Conservation (phyloP, 2,888 invertebrate genomes). For the Cephus rjabovi region DNA sequence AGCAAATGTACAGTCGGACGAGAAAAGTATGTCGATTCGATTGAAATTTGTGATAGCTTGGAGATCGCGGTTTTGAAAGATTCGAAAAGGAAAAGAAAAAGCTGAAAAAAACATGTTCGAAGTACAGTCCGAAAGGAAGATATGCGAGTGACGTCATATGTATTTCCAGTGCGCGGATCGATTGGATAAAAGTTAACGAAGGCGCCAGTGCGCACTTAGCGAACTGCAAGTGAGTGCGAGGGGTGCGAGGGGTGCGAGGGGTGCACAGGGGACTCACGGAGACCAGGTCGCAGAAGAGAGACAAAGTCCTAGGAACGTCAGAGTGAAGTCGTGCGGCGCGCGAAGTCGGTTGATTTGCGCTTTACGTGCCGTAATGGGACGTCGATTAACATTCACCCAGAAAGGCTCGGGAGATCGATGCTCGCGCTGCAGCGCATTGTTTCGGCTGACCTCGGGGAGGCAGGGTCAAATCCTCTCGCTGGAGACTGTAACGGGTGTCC, state of each 20-base stretch:
- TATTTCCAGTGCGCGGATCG: neutral
- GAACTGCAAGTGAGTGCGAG: no score
- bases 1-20: no score
- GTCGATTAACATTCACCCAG: conserved; percentile 28
- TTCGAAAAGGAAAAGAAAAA: neutral
- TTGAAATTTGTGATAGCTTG: neutral
- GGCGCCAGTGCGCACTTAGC: no score
- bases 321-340: neutral
- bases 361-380: conserved; percentile 15
- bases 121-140: neutral
- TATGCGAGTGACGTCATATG: neutral
- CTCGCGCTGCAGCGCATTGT: conserved; percentile 22
- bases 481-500: neutral
- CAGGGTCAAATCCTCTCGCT: conserved; percentile 18
- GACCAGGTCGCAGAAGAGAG: neutral
- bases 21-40: neutral
- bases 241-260: no score
- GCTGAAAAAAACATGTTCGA: neutral
- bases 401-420: conserved; percentile 21
- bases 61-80: neutral
- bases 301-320: neutral
- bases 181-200: neutral
- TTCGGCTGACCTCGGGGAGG: conserved; percentile 18
- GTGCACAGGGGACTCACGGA: no score
- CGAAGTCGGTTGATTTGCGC: neutral